Evolutionary conservation across 1,140 invertebrate genomes (phyloP), one percentile per base, ranked within the genome.

Genomic region (Aphis gossypii): DNA sequence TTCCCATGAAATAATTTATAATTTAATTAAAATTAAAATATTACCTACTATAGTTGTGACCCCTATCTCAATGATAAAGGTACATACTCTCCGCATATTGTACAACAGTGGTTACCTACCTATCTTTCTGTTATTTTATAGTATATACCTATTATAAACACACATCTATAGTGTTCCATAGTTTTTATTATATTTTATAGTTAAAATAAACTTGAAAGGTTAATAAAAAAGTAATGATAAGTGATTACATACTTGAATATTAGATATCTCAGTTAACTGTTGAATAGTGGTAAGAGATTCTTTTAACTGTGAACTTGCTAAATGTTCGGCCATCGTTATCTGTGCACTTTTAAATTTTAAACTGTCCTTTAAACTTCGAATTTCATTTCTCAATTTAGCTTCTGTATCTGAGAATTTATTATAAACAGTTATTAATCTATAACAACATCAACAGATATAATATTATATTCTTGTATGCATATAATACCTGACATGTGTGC

Each of bases 201-300:
- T 51, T 48, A 48, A 48, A 14, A 48, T 1, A 51, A 51, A 18
- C 18, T 51, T 3, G 48, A 51, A 51, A 51, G 48, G 18, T 51
- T 51, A 51, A 20, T 41, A 51, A 3, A 51, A 46, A 3, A 46
- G 0, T 46, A 46, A 11, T 46, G 9, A 46, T 46, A 46, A 46
- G 46, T 11, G 46, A 46, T 46, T 83, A 87, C 87, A 35, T 90
- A 90, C 88, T 90, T 90, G 88, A 90, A 4, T 30, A 8, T 23
- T 30, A 56, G 1, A 5, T 23, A 25, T 38, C 0, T 3, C 5
- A 38, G 20, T 54, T 41, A 89, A 89, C 21, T 38, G 87, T 56
- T 56, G 2, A 90, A 44, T 35, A n/a, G 35, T 44, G 8, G 30
- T 46, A 9, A 25, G 6, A n/a, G 90, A 60, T n/a, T n/a, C 30